Evolutionary conservation across 2,797 vertebrate genomes (phyloP).

Genomic region (Euthynnus affinis): DNA sequence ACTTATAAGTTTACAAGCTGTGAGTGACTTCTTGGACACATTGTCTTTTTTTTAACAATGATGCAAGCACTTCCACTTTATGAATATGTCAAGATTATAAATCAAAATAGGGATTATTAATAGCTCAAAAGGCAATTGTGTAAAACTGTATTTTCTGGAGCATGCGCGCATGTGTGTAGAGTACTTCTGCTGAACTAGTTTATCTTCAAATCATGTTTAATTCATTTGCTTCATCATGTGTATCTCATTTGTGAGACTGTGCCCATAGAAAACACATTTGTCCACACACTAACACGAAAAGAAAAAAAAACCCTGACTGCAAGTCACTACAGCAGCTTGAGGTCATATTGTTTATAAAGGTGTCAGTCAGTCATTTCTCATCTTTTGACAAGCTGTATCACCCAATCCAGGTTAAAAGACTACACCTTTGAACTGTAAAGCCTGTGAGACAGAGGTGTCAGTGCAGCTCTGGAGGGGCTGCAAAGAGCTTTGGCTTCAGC

Average conservation of each 20-base stretch:
- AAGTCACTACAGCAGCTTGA: conserved; percentile 23
- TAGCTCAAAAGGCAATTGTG: conserved; percentile 47
- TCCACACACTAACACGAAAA: too few relatives aligned
- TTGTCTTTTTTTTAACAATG: conserved; percentile 43
- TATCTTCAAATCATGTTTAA: neutral
- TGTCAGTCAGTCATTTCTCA: conserved; percentile 66
- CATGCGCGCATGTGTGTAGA: too few relatives aligned
- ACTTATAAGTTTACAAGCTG: conserved; percentile 19
- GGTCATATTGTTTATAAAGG: conserved; percentile 69
- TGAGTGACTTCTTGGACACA: conserved; percentile 50
- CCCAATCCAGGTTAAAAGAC: conserved; percentile 57
- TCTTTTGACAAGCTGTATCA: conserved; percentile 70
- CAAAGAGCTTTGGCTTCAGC: conserved; percentile 44
- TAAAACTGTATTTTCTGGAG: conserved; percentile 19
- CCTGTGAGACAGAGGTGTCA: conserved; percentile 59
- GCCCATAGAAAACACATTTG: neutral
- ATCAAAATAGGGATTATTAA: conserved; percentile 64
- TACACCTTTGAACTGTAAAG: conserved; percentile 67
- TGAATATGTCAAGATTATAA: conserved; percentile 69
- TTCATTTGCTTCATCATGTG: neutral
- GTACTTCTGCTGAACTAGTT: neutral
- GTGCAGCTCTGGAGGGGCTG: conserved; percentile 39
- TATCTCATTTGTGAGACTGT: neutral
- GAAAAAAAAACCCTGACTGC: neutral
- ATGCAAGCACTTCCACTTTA: conserved; percentile 60